These are phyloP conservation scores for Trichopria drosophilae DNA, from an alignment of 2,888 invertebrate genomes.

Conservation along the genomic window DNA sequence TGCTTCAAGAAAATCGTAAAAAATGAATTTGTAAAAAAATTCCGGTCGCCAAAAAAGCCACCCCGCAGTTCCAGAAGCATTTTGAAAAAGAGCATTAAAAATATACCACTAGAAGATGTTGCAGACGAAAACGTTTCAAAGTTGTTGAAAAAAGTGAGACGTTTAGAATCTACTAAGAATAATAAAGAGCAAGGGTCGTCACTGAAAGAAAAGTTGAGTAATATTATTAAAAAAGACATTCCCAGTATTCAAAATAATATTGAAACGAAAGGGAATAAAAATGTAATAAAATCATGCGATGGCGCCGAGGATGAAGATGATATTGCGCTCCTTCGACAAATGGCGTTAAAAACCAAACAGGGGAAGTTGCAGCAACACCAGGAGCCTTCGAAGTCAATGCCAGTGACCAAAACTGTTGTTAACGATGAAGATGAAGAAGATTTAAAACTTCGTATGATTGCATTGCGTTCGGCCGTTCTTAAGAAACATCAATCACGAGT, in stretches of 20 bases:
- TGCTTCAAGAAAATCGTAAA: no score
- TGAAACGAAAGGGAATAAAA: slow-evolving; percentile 1
- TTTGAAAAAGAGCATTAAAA: no score
- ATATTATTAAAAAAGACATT: slow-evolving; percentile 44
- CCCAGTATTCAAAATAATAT: slow-evolving; percentile 9
- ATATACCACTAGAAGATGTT: no score
- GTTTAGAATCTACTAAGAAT: slow-evolving; percentile 41
- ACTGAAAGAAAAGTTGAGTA: slow-evolving; percentile 51
- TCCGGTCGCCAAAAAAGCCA: slow-evolving; percentile 29
- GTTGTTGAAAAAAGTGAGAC: slow-evolving; percentile 49
- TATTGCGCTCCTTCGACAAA: slow-evolving; percentile 45
- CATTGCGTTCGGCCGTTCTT: slow-evolving; percentile 69
- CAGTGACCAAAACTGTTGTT: slow-evolving; percentile 22
- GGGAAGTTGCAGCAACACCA: slow-evolving; percentile 31
- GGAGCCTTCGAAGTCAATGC: neutral
- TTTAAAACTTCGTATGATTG: slow-evolving; percentile 66
- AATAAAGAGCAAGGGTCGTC: slow-evolving; percentile 46
- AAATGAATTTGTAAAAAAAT: slow-evolving; percentile 34
- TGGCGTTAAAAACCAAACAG: slow-evolving; percentile 51
- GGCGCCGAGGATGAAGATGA: slow-evolving; percentile 48
- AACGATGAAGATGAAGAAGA: slow-evolving; percentile 67
- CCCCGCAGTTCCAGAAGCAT: slow-evolving; percentile 13
- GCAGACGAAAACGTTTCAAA: slow-evolving; percentile 38
- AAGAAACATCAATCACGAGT: slow-evolving; percentile 67
- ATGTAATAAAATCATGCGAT: neutral